Evolutionary conservation across 2,888 invertebrate species (phyloP).

Genomic region (Meloe dianella): DNA sequence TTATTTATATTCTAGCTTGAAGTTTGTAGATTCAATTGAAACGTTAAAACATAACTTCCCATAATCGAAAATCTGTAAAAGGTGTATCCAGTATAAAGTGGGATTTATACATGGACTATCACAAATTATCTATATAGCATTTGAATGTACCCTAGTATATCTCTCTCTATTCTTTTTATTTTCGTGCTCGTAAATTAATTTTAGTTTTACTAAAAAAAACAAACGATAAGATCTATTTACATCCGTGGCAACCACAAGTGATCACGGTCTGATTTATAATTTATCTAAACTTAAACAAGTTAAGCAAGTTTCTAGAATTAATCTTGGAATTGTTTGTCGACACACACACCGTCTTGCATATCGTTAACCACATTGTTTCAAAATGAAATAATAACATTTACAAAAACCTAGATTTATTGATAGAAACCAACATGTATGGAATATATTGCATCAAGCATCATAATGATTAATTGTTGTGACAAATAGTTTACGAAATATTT

Average conservation of each 20-base stretch:
- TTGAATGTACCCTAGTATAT: not conserved
- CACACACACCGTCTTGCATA: slow-evolving; percentile 35
- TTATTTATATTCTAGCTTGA: no score
- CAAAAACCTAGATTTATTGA: not conserved
- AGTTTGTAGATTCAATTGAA: no score
- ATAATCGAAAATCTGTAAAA: not conserved
- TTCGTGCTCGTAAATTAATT: slow-evolving; percentile 35
- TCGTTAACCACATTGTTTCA: slow-evolving; percentile 26
- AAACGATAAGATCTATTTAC: slow-evolving; percentile 39
- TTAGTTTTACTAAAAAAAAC: slow-evolving; percentile 33
- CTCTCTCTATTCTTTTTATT: slow-evolving; percentile 15
- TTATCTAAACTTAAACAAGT: slow-evolving; percentile 41
- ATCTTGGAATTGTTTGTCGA: slow-evolving; percentile 34
- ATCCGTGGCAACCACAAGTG: slow-evolving; percentile 38
- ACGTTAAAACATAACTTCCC: not conserved
- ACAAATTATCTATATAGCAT: not conserved
- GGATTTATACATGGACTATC: not conserved
- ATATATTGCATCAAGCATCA: no score
- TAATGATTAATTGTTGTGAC: no score
- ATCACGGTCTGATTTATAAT: slow-evolving; percentile 41
- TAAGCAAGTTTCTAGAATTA: slow-evolving; percentile 33
- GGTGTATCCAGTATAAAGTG: not conserved
- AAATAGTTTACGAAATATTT: no score
- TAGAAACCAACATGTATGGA: not conserved
- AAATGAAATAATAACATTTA: not conserved